Evolutionary conservation across 2,113 vertebrate genomes (phyloP), one percentile per base, ranked within the genome.

Genomic region (Excalfactoria chinensis): DNA sequence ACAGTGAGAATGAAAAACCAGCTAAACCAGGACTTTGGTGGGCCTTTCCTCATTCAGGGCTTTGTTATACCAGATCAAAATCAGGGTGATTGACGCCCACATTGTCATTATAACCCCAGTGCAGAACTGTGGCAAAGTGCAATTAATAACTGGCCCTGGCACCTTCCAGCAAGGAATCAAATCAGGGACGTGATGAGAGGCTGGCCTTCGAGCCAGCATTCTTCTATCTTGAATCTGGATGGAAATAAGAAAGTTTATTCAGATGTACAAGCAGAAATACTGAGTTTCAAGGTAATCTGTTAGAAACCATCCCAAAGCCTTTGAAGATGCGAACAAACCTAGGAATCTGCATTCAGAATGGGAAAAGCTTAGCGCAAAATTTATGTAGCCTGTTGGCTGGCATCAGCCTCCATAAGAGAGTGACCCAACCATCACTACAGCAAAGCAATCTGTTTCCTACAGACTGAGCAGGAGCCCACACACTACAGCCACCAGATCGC

Each of bases 51-150:
- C 51, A 92, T 79, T 58, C 6, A 0, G 63, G 90, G 84, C 89
- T 40, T 21, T 90, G 92, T 90, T 90, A n/a, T 4, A 79, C 15
- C 77, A 87, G 92, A 90, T 93, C 84, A 66, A 79, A 94, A 92
- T 86, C 93, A 82, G 80, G 55, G 86, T 96, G 95, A 88, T 70
- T 93, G 95, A 89, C 43, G 4, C 71, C 37, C 75, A 49, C 40
- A 56, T 13, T 88, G 90, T 94, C 83, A 60, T 88, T 88, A 94
- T 94, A 95, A 94, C 93, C 95, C 66, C 56, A n/a, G 76, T 73
- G 56, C 3, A 1, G 72, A 81, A 78, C 25, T 92, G 79, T 62
- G 59, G 37, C 69, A 71, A 59, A 66, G 25, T 70, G 68, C 92
- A 94, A 73, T 93, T 79, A 93, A 93, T 37, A 84, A 88, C 25